A percentile compares a stretch with the other conserved stretches of the same genome.
Conservation (phyloP, 1,140 invertebrate genomes). For the Tribolium madens region DNA sequence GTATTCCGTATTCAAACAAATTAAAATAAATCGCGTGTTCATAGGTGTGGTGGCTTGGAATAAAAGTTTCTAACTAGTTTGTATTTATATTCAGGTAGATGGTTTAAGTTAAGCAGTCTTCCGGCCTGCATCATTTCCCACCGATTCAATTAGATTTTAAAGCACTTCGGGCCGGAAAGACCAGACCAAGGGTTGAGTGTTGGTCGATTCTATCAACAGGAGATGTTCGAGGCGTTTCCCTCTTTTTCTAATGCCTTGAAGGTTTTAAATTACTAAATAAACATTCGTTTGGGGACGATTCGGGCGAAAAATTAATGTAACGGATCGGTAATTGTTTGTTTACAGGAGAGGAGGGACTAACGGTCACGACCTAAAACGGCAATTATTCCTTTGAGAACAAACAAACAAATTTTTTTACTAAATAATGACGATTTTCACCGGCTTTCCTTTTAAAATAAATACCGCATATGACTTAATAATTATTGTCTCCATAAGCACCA, state of each 20-base stretch:
- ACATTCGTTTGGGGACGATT: constrained; percentile 16
- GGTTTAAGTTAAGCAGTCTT: constrained; percentile 40
- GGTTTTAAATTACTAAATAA: constrained; percentile 36
- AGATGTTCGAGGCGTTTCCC: background rate
- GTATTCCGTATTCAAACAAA: background rate
- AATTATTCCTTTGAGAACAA: constrained; percentile 3
- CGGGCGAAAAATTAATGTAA: constrained; percentile 24
- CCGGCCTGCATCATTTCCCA: constrained; percentile 48
- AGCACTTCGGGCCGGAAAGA: constrained; percentile 41
- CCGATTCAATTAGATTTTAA: constrained; percentile 49
- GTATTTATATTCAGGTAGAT: constrained; percentile 12
- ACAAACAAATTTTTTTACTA: background rate
- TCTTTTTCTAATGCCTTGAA: background rate
- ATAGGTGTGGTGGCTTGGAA: background rate
- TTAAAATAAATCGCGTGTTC: background rate
- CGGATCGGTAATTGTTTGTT: constrained; percentile 20
- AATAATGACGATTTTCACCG: too few species aligned
- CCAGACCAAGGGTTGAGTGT: constrained; percentile 36
- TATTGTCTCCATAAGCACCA: constrained; percentile 18
- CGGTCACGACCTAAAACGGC: background rate
- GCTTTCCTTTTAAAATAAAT: background rate
- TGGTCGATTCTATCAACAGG: constrained; percentile 4
- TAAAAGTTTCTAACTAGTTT: constrained; percentile 1
- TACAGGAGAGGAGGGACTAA: background rate
- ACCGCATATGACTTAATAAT: background rate